Evolutionary conservation across 1,140 invertebrate species (phyloP).

Genomic region (Drosophila chauvacae): DNA sequence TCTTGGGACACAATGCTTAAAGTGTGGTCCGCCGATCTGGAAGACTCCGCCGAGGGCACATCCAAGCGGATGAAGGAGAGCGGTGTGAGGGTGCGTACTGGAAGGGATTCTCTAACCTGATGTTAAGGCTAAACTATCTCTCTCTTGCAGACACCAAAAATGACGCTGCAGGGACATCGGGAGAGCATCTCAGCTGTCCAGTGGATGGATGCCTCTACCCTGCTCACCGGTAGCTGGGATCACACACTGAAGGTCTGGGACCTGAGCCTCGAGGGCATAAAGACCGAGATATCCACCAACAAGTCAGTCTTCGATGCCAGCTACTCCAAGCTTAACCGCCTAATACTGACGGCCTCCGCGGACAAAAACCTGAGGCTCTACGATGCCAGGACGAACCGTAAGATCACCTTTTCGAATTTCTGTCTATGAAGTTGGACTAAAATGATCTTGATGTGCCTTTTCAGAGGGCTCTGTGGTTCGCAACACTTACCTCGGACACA

Average conservation of each 20-base stretch:
- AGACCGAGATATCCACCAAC: slow-evolving; percentile 92
- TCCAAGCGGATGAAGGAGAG: slow-evolving; percentile 84
- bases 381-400: slow-evolving; percentile 95
- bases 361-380: slow-evolving; percentile 96
- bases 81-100: slow-evolving; percentile 85
- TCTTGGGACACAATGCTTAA: slow-evolving; percentile 95
- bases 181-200: slow-evolving; percentile 94
- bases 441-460: slow-evolving; percentile 1
- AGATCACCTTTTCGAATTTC: slow-evolving; percentile 22
- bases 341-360: slow-evolving; percentile 93
- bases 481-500: slow-evolving; percentile 94
- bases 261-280: slow-evolving; percentile 92
- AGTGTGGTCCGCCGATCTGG: slow-evolving; percentile 89
- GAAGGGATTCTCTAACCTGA: neutral
- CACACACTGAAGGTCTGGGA: slow-evolving; percentile 98
- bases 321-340: slow-evolving; percentile 91
- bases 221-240: slow-evolving; percentile 96
- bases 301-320: slow-evolving; percentile 95
- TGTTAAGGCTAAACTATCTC: neutral
- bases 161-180: slow-evolving; percentile 96
- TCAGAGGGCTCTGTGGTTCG: slow-evolving; percentile 95
- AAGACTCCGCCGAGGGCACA: slow-evolving; percentile 77
- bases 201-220: slow-evolving; percentile 91
- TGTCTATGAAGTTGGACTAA: neutral
- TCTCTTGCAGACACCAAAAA: slow-evolving; percentile 89